These are phyloP conservation scores for Cichlasoma orientale DNA, from an alignment of 2,797 vertebrate species.

Conservation along the genomic window DNA sequence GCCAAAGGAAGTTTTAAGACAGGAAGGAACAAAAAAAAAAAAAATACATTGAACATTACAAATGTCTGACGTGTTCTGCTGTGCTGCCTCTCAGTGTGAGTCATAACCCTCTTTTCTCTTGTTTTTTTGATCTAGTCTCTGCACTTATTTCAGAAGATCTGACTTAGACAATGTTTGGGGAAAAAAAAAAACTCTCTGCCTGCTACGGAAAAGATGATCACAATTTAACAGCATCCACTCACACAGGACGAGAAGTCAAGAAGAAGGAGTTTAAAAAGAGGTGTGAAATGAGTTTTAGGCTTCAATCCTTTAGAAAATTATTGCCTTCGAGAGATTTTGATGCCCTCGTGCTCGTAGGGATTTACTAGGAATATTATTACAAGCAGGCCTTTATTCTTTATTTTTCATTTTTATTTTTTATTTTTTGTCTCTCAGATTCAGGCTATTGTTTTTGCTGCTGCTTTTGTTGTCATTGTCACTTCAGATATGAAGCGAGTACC, in stretches of 20 bases:
- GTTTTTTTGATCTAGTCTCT: slow-evolving; percentile 42
- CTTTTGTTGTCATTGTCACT: slow-evolving; percentile 4
- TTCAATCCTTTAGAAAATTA: slow-evolving; percentile 52
- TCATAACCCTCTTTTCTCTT: slow-evolving; percentile 23
- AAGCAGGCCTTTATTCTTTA: neutral
- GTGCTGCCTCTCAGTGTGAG: slow-evolving; percentile 15
- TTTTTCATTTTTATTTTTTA: neutral
- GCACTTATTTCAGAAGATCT: slow-evolving; percentile 35
- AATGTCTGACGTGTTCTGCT: slow-evolving; percentile 23
- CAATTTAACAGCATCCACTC: slow-evolving; percentile 39
- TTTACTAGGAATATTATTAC: slow-evolving; percentile 23
- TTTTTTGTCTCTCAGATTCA: neutral
- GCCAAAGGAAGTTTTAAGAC: slow-evolving; percentile 11
- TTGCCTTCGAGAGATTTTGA: slow-evolving; percentile 44
- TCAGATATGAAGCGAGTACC: neutral
- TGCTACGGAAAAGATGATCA: slow-evolving; percentile 54
- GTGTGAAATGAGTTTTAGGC: slow-evolving; percentile 43
- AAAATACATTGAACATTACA: slow-evolving; percentile 13
- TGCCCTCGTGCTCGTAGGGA: slow-evolving; percentile 31
- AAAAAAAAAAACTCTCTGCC: slow-evolving; percentile 3
- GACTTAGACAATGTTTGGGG: slow-evolving; percentile 12
- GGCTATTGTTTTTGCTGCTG: neutral
- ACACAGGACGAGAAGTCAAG: slow-evolving; percentile 27
- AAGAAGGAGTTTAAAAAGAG: neutral
- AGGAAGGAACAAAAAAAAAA: neutral